Base-by-base conservation (phyloP, 2,113 vertebrate genomes). In the Bettongia penicillata region DNA sequence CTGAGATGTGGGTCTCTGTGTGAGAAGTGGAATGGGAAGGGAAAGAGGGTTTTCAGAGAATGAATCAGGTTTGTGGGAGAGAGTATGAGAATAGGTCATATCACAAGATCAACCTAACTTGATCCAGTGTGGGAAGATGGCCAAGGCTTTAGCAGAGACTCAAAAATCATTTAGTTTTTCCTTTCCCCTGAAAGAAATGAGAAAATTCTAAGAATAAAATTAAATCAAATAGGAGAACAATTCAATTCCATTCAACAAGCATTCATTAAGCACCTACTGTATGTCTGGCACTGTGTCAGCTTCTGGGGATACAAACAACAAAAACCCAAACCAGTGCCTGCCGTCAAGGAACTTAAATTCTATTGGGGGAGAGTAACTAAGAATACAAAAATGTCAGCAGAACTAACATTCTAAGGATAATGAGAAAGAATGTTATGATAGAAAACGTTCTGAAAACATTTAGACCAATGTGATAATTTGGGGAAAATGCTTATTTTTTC, bases 401-500 rank as follows among this genome's bases (percentile, higher is more conserved):
- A 52, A 91, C 31, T 37, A 47, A 90, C 10, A 68, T 12, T 91
- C n/a, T 22, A 43, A 93, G 16, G 50, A 77, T 37, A 52, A 89
- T 24, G 37, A 47, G 25, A 92, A 89, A 53, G 37, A 89, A 84
- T 43, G 37, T 53, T 16, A 43, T 26, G 22, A 31, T 55, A 52
- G 43, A 6, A 31, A 90, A 55, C 43, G 55, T 93, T 90, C 47
- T 50, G 47, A 55, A 28, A 95, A 91, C 93, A 93, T 48, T 48
- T 94, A 93, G 37, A 91, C 93, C 93, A 91, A 50, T 48, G 1
- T 91, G 91, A 91, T 6, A 1, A 90, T 47, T 1, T 19, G 93
- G 96, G 52, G 94, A 91, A 92, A 94, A 95, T 93, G 6, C 90
- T 48, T 90, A 61, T n/a, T 90, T 95, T 95, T 95, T 90, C 57